These are phyloP conservation scores for Todus mexicanus DNA, from an alignment of 2,797 vertebrate species.

Conservation along the genomic window DNA sequence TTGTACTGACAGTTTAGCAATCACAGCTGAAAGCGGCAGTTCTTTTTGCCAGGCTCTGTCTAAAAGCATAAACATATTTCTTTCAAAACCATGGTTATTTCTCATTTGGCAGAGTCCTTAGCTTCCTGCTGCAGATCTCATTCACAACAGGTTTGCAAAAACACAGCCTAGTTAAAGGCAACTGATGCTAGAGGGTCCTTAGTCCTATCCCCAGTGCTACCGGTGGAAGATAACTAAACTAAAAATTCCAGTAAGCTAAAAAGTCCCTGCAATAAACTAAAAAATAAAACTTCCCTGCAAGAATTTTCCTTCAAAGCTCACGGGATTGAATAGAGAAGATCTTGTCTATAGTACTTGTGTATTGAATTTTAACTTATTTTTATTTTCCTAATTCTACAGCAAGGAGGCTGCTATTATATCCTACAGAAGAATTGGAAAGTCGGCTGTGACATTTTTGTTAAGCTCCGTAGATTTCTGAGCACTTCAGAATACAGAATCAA, in stretches of 20 bases:
- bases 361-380: neutral
- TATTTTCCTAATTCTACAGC: neutral
- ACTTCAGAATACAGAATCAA: neutral
- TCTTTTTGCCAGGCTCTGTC: neutral
- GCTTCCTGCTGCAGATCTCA: neutral
- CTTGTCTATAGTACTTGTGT: neutral
- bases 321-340: neutral
- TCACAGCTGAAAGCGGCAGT: neutral
- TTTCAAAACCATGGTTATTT: neutral
- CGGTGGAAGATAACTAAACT: neutral
- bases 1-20: neutral
- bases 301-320: neutral
- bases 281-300: neutral
- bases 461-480: neutral
- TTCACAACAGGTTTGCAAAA: neutral
- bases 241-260: neutral
- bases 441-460: neutral
- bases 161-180: neutral
- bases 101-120: neutral
- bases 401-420: neutral
- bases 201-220: neutral
- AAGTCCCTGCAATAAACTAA: neutral
- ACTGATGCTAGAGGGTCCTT: neutral
- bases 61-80: neutral
- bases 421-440: neutral